Conservation (phyloP, 2,888 invertebrate genomes). For the Choristoneura rosaceana region DNA sequence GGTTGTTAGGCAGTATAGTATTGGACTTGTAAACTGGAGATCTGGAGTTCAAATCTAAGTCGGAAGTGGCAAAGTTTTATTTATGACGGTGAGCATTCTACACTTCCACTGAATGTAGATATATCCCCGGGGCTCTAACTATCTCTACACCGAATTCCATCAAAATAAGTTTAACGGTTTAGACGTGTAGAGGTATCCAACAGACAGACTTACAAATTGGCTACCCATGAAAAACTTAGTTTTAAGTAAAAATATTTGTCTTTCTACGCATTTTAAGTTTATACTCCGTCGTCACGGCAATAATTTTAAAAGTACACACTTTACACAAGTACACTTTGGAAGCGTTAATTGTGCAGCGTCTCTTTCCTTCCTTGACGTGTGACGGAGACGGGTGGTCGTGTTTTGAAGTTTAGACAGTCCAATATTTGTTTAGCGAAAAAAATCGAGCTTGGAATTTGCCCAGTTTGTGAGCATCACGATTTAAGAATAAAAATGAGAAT, state of each 20-base stretch:
- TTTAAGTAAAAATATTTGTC: background rate
- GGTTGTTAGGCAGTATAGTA: no score
- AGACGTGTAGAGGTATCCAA: no score
- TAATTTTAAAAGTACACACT: slow-evolving; percentile 23
- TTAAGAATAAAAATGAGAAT: no score
- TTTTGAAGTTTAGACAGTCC: background rate
- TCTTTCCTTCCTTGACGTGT: background rate
- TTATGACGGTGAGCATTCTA: no score
- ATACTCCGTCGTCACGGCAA: background rate
- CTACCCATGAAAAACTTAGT: background rate
- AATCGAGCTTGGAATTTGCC: background rate
- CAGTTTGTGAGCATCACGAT: background rate
- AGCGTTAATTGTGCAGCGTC: slow-evolving; percentile 20
- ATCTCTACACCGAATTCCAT: no score
- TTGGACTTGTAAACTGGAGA: no score
- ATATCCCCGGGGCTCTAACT: no score
- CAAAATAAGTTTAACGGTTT: no score
- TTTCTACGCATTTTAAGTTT: background rate
- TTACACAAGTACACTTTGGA: background rate
- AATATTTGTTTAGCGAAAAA: slow-evolving; percentile 18
- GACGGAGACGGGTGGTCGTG: background rate
- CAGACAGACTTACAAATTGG: no score
- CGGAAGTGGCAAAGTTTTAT: no score
- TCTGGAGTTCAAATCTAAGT: no score
- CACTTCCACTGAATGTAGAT: no score